phyloP scores from a whole-genome alignment of 2,113 vertebrate species.

The Scartelaos histophorus region DNA sequence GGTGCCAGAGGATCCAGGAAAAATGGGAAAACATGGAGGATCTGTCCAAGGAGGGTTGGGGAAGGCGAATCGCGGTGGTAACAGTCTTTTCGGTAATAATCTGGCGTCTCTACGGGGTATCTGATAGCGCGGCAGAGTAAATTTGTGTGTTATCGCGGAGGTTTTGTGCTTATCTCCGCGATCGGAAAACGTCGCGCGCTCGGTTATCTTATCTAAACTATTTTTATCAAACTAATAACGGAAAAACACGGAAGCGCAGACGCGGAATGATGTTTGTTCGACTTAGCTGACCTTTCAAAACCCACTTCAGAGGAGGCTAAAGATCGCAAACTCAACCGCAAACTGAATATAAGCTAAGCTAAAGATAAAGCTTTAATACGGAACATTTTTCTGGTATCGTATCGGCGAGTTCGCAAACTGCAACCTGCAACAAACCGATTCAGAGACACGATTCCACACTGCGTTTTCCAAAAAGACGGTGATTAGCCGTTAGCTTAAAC shows the following conservation, averaged over 20 bases:
- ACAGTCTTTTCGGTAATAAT: neutral
- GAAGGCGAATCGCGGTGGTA: neutral
- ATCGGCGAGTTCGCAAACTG: too few species aligned
- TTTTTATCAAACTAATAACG: neutral
- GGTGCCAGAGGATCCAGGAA: slow-evolving; percentile 67
- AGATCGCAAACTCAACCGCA: too few species aligned
- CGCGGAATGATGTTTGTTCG: neutral
- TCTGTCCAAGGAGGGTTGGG: neutral
- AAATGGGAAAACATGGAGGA: slow-evolving; percentile 23
- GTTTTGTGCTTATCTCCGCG: neutral
- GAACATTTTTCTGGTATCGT: too few species aligned
- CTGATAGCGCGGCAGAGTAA: neutral
- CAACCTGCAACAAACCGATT: too few species aligned
- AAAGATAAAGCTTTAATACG: too few species aligned
- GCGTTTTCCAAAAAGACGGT: neutral
- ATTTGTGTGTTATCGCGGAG: neutral
- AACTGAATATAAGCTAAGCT: too few species aligned
- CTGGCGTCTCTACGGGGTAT: neutral
- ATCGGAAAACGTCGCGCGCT: neutral
- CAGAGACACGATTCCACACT: too few species aligned
- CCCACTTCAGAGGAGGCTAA: too few species aligned
- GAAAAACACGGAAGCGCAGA: neutral
- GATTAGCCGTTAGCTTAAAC: neutral
- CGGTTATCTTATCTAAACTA: neutral
- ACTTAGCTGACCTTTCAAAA: neutral